Base-by-base conservation (phyloP, 30 jellyfish, hydroid and myxozoan species). In the Turritopsis rubra region DNA sequence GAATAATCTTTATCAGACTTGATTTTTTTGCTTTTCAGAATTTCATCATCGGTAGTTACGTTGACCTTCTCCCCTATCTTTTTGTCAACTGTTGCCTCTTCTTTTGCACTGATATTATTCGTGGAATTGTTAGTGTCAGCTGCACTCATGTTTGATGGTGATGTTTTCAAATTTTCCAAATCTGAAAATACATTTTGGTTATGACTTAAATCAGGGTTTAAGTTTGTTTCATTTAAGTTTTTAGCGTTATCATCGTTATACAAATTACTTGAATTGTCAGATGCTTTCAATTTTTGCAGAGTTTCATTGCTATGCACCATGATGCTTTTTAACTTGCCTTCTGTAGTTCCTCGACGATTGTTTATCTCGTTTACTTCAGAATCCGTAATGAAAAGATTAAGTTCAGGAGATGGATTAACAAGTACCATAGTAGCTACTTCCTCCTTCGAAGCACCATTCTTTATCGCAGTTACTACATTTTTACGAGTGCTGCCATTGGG, bases 321-420 rank as follows among this genome's bases (percentile, higher is more conserved):
- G 60, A 41, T 41, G 60, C 60, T 41, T 41, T 41, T 41, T 41
- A n/a, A 68, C 30, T 68, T 27, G 30, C 82, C 65, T 30, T 29
- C 82, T 9, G 72, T 19, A n/a, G 82, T 29, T 78, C 52, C 30
- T 68, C 79, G 28, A 20, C 86, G 88, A 30, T 71, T 71, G 23
- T 82, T 22, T 28, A 82, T 82, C 29, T 31, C 88, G 18, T 66
- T 65, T 22, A 70, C 88, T 82, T 82, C 88, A 20, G 21, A 21
- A 18, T 68, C 28, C 21, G 88, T 82, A 16, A 82, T 18, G 28
- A 29, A 66, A 20, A 82, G 72, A 65, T 65, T 65, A 18, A 71
- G 52, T 25, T 82, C 88, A n/a, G 88, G 88, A 29, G 85, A 66
- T 17, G 88, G 88, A 54, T 82, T 82, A 23, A 82, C 65, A 65